Evolutionary conservation across 2,888 invertebrate species (phyloP).

Genomic region (Barypeithes pellucidus): DNA sequence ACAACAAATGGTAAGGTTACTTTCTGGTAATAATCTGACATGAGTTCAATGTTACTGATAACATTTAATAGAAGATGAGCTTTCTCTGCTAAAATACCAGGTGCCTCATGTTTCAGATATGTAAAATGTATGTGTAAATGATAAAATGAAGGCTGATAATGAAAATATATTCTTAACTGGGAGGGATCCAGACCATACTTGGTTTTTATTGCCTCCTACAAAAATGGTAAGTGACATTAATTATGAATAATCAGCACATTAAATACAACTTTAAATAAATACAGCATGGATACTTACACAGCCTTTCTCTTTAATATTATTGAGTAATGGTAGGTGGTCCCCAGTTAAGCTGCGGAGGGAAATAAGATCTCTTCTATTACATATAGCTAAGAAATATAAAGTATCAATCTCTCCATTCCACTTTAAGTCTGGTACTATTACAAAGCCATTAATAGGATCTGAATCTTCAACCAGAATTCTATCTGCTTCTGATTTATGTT

Average conservation of each 20-base stretch:
- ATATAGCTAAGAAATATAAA: constrained; percentile 89
- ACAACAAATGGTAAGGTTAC: constrained; percentile 87
- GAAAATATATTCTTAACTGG: constrained; percentile 88
- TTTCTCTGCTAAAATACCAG: constrained; percentile 88
- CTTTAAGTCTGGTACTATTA: constrained; percentile 94
- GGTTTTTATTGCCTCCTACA: constrained; percentile 82
- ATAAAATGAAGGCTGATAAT: constrained; percentile 98
- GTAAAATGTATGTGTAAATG: constrained; percentile 97
- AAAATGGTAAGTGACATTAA: constrained; percentile 55
- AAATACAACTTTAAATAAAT: neutral
- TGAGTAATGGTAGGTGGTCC: constrained; percentile 86
- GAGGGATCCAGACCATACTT: constrained; percentile 82
- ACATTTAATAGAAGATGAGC: constrained; percentile 91
- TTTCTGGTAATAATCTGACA: constrained; percentile 87
- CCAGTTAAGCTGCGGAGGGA: constrained; percentile 88
- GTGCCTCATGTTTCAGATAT: constrained; percentile 83
- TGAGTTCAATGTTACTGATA: constrained; percentile 90
- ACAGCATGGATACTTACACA: constrained; percentile 72
- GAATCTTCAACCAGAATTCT: constrained; percentile 88
- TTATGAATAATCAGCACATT: no score
- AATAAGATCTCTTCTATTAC: constrained; percentile 81
- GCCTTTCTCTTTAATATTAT: constrained; percentile 85
- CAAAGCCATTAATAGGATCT: constrained; percentile 86
- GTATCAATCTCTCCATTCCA: constrained; percentile 92
- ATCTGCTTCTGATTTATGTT: constrained; percentile 92